These are phyloP conservation scores for Laticauda colubrina DNA, from an alignment of 2,113 vertebrate genomes.

Conservation along the genomic window DNA sequence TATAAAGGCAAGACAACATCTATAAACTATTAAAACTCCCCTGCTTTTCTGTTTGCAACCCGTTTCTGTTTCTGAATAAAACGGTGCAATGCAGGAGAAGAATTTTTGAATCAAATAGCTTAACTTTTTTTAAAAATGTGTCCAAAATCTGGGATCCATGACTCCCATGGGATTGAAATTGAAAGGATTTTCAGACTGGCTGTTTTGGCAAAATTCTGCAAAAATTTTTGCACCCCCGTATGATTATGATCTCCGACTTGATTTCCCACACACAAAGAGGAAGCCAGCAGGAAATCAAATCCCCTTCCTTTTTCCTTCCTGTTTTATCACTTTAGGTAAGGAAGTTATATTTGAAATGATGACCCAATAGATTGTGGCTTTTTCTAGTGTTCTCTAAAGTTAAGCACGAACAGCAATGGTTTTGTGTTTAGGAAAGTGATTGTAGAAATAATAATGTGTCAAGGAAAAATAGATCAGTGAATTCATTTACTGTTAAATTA, in stretches of 20 bases:
- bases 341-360: neutral
- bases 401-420: neutral
- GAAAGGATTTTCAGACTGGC: neutral
- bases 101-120: neutral
- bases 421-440: neutral
- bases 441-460: neutral
- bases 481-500: neutral
- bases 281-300: neutral
- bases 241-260: neutral
- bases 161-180: neutral
- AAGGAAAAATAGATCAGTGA: slow-evolving; percentile 1
- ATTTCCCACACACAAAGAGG: neutral
- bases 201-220: neutral
- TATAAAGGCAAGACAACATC: neutral
- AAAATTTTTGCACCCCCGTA: no score
- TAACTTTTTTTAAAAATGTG: neutral
- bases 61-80: neutral
- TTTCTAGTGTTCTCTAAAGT: neutral
- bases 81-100: neutral
- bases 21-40: neutral
- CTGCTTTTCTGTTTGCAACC: neutral
- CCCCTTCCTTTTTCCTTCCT: neutral
- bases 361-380: neutral
- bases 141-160: no score
- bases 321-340: neutral